Evolutionary conservation across 2,888 invertebrate genomes (phyloP), one percentile per base, ranked within the genome.

Genomic region (Lasioglossum malachurum): DNA sequence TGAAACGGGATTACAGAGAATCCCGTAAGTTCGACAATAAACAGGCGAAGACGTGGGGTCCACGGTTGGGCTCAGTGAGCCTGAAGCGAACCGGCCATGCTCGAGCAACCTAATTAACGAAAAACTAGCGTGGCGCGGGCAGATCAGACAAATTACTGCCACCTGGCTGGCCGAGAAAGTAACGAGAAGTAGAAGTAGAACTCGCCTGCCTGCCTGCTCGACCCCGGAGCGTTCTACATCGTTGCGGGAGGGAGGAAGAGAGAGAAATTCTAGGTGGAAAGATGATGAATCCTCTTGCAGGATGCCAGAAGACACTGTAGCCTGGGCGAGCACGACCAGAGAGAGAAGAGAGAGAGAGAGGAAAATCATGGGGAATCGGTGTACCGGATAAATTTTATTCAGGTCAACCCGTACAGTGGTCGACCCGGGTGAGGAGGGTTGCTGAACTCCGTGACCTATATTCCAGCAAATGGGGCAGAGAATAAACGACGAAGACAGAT

Each of bases 381-480:
- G 80, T 64, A 46, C 78, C 80, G 81, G 81, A 74, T 84, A 75
- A 75, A 77, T 83, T 83, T 87, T 84, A 84, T 87, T 80, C 80
- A 75, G 90, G 89, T 88, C 92, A 92, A 83, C 91, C 88, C 83
- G 88, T 87, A 87, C 75, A 87, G 77, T 71, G 83, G 82, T 76
- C 84, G 80, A 88, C 87, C 88, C 69, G 85, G 79, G 79, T 86
- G 75, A 80, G 44, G 91, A 79, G 91, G 94, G 94, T 94, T 92
- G 93, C 85, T 93, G 93, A 94, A 94, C 94, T 89, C 90, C 85
- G 83, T 93, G 93, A 89, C 94, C 94, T 78, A 94, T 93, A 92
- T 94, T 87, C 87, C 86, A 71, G 86, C 74, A 93, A 94, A 93
- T 94, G 89, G 94, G 93, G 93, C 94, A 92, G 88, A 88, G 89